phyloP scores from a whole-genome alignment of 1,140 invertebrate species.

The Acromyrmex charruanus region DNA sequence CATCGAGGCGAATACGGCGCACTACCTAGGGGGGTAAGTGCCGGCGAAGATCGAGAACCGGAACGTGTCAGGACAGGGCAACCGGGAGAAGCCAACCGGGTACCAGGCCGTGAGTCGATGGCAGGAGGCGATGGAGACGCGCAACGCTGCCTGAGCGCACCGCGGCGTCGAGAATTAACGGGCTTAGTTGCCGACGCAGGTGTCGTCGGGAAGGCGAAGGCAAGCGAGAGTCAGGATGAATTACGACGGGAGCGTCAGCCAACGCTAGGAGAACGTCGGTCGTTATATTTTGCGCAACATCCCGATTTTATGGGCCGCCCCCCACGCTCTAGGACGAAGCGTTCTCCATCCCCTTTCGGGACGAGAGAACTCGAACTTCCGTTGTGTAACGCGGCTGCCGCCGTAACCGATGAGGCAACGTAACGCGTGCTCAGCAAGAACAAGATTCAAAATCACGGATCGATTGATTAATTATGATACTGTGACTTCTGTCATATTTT shows the following conservation, averaged over 20 bases:
- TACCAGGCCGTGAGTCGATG: slow-evolving; percentile 68
- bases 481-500: background rate
- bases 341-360: slow-evolving; percentile 60
- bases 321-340: slow-evolving; percentile 41
- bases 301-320: slow-evolving; percentile 85
- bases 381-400: slow-evolving; percentile 59
- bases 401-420: slow-evolving; percentile 1
- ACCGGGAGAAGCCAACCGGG: slow-evolving; percentile 49
- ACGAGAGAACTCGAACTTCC: slow-evolving; percentile 76
- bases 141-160: slow-evolving; percentile 74
- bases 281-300: slow-evolving; percentile 87
- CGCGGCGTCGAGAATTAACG: slow-evolving; percentile 85
- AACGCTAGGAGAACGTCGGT: slow-evolving; percentile 76
- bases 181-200: slow-evolving; percentile 86
- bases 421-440: background rate
- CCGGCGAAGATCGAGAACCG: slow-evolving; percentile 68
- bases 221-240: slow-evolving; percentile 81
- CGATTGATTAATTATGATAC: background rate
- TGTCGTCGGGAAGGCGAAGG: slow-evolving; percentile 82
- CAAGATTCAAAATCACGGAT: background rate
- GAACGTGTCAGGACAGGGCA: slow-evolving; percentile 65
- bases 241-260: slow-evolving; percentile 84
- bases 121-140: slow-evolving; percentile 68
- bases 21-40: slow-evolving; percentile 48
- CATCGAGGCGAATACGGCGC: slow-evolving; percentile 39